Conservation (phyloP, 1,140 invertebrate species). For the Drosophila leontia region DNA sequence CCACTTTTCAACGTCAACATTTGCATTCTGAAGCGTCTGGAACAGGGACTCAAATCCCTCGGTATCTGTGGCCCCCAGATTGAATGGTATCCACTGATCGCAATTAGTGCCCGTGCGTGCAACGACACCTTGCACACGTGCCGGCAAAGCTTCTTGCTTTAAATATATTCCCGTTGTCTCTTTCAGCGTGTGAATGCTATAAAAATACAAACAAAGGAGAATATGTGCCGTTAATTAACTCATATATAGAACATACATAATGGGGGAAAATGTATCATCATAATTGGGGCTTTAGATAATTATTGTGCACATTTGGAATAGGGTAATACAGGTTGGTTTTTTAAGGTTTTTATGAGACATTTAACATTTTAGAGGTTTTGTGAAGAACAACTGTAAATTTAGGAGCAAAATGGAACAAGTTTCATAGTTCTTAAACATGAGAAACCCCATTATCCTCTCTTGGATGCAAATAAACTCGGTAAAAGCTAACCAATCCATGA, state of each 20-base stretch:
- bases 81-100: constrained; percentile 48
- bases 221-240: not conserved
- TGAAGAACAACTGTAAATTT: not conserved
- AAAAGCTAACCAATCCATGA: constrained; percentile 47
- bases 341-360: not conserved
- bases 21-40: constrained; percentile 10
- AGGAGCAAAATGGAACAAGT: not conserved
- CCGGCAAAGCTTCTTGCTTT: constrained; percentile 51
- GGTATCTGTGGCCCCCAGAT: constrained; percentile 11
- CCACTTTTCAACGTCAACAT: constrained; percentile 32
- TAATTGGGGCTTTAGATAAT: not conserved
- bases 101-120: constrained; percentile 6
- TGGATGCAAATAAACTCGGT: not conserved
- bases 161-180: constrained; percentile 54
- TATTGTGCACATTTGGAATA: not conserved
- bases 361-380: not conserved
- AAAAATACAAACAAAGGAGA: constrained; percentile 15
- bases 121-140: constrained; percentile 52
- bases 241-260: constrained; percentile 3
- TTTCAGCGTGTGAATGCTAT: constrained; percentile 56
- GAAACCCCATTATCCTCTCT: not conserved
- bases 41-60: constrained; percentile 25
- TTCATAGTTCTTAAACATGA: not conserved
- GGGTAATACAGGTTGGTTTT: not conserved
- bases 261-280: not conserved